These are phyloP conservation scores for Lagopus leucura DNA, from an alignment of 2,113 vertebrate species.

Conservation along the genomic window DNA sequence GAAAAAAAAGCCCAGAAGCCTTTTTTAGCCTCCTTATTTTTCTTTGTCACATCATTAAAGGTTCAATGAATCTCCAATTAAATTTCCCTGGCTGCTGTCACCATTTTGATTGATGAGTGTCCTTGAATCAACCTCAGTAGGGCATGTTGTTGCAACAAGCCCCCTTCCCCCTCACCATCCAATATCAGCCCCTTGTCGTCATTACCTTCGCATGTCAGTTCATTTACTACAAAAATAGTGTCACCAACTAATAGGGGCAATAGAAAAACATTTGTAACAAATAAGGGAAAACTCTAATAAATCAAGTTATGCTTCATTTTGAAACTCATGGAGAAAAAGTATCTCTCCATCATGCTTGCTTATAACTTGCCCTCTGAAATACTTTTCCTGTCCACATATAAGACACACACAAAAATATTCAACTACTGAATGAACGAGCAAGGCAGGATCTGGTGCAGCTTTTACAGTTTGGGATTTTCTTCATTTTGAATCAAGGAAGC, in stretches of 20 bases:
- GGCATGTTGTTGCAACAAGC: slow-evolving; percentile 63
- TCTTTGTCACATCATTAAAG: slow-evolving; percentile 85
- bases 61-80: slow-evolving; percentile 86
- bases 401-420: background rate
- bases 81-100: slow-evolving; percentile 79
- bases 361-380: background rate
- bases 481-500: background rate
- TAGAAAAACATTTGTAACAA: slow-evolving; percentile 69
- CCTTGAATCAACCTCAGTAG: slow-evolving; percentile 83
- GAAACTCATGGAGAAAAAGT: background rate
- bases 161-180: slow-evolving; percentile 71
- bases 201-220: slow-evolving; percentile 74
- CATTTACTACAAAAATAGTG: slow-evolving; percentile 72
- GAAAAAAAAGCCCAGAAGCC: slow-evolving; percentile 73
- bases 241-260: slow-evolving; percentile 63
- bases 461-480: background rate
- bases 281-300: slow-evolving; percentile 59
- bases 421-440: background rate
- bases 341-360: background rate
- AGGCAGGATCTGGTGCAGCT: background rate
- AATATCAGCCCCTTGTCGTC: slow-evolving; percentile 76
- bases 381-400: background rate
- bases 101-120: slow-evolving; percentile 83
- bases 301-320: background rate
- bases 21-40: slow-evolving; percentile 78